Evolutionary conservation across 2,113 vertebrate genomes (phyloP), one percentile per base, ranked within the genome.

Genomic region (Xyrauchen texanus): DNA sequence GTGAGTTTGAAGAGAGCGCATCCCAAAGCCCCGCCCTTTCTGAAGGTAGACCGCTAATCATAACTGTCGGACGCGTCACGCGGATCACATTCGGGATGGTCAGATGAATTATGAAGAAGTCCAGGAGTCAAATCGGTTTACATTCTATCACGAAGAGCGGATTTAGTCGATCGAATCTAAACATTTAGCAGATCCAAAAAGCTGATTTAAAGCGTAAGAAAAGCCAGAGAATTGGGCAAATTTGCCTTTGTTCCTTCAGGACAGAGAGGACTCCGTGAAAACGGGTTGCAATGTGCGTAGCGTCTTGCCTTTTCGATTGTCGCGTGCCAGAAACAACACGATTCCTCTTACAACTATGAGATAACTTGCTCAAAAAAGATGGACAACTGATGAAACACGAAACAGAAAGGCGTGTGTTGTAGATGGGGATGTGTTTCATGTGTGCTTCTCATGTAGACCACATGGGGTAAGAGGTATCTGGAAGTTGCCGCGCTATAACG

Each of bases 401-500:
- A 65, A 7, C 61, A 44, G 62, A 65, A 53, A 63, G 45, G 57
- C 60, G 71, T 51, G 58, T 16, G 58, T 75, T 49, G 9, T 10
- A 51, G 16, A 65, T 49, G 60, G 12, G 47, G 49, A 65, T 64
- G 73, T 53, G 73, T 45, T 76, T 62, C 71, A 15, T n/a, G 73
- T 51, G 73, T 65, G 73, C 16, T 64, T 34, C 21, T 34, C 21
- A 34, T 34, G 60, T 5, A 74, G 61, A 76, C 73, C 73, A 65
- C 73, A 64, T 65, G 73, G 62, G 73, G 21, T 34, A 34, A 34
- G 21, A 57, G 58, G 49, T 51, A 51, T 76, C 73, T 76, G 73
- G 61, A 76, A 76, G 73, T 76, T 76, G 61, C 62, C 42, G 47
- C 47, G 73, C 62, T 65, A 21, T 47, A 65, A 76, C 47, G 61